Evolutionary conservation across 2,888 invertebrate species (phyloP), one percentile per base, ranked within the genome.

Genomic region (Erebia aethiops): DNA sequence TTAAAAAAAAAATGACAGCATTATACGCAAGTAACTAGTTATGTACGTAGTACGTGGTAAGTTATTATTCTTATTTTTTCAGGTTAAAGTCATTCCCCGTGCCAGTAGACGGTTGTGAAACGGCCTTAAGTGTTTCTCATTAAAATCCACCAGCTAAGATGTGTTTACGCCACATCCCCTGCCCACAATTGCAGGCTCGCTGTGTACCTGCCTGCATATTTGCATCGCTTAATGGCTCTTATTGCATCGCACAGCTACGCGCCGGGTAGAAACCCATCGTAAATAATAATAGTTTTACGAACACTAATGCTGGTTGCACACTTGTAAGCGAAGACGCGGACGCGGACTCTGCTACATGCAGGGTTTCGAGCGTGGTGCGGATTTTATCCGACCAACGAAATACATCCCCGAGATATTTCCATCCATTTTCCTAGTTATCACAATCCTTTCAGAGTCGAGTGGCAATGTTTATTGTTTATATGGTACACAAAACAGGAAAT

Each of bases 91-190:
- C 13, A 56, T 21, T 26, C 11, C 5, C 7, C 10, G 13, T 56
- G 7, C 5, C 56, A 21, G 56, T 18, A 21, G 18, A 4, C 41
- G n/a, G 35, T 58, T 60, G 58, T 52, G 60, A n/a, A 52, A 61
- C 14, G 11, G 18, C 54, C 52, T 61, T 56, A 56, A n/a, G 13
- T 46, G 21, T 57, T 56, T 67, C 62, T 72, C 70, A 71, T 70
- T 70, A 66, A 70, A 70, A 61, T 62, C 52, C 65, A 43, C 16
- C 51, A 52, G 70, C 73, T 54, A 57, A 51, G 60, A 65, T 51
- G 51, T 70, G 65, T 68, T 70, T 73, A 70, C 51, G 68, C 73
- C 46, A 70, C 72, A 70, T 72, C 72, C 67, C 69, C 52, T 1
- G 14, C 26, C 69, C 64, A 63, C 65, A 70, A 67, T 72, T 66